Percentiles rank a stretch among this genome's conserved stretches.
These are phyloP conservation scores for Ammodytes marinus DNA, from an alignment of 2,113 vertebrate species.

Conservation along the genomic window DNA sequence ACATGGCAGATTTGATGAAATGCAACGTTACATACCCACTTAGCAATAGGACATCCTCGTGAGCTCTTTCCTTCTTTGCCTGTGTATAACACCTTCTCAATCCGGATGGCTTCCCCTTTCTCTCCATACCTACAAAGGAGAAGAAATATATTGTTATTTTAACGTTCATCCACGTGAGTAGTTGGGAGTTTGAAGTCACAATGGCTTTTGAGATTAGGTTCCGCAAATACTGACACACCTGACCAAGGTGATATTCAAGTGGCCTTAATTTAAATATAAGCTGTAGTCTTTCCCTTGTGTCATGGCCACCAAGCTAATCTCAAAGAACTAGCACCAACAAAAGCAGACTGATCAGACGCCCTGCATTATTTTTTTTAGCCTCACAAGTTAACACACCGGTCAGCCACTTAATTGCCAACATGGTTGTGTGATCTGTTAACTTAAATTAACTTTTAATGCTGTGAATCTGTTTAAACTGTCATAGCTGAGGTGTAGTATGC, in stretches of 20 bases:
- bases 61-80: constrained; percentile 98
- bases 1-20: not conserved
- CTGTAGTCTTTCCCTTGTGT: not conserved
- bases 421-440: not conserved
- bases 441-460: no score
- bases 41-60: constrained; percentile 97
- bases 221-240: not conserved
- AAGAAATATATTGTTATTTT: not conserved
- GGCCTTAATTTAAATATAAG: not conserved
- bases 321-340: not conserved
- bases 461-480: not conserved
- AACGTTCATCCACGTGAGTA: not conserved
- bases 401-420: not conserved
- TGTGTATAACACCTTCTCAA: constrained; percentile 97
- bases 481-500: no score
- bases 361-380: not conserved
- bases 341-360: not conserved
- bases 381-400: not conserved
- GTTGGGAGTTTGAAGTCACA: not conserved
- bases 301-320: not conserved
- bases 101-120: constrained; percentile 94
- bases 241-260: not conserved
- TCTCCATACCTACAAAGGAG: constrained; percentile 90
- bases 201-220: not conserved
- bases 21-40: constrained; percentile 92